Conservation (phyloP, 2,888 invertebrate genomes). For the Spodoptera exigua region DNA sequence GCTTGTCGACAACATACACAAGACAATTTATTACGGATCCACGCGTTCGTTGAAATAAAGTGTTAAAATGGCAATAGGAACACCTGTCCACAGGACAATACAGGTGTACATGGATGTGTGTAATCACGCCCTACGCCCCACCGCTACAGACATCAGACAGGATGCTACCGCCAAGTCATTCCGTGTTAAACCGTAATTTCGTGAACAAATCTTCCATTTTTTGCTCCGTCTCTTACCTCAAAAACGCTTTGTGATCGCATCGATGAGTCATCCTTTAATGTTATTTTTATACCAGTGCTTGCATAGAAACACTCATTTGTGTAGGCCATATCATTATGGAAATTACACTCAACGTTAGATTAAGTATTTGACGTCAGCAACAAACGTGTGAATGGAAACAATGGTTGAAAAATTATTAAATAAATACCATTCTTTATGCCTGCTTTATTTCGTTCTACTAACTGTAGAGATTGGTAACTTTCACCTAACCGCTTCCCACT, state of each 20-base stretch:
- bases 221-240: conserved; percentile 30
- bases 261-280: conserved; percentile 33
- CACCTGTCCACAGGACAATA: not conserved
- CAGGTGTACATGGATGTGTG: not conserved
- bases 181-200: conserved; percentile 34
- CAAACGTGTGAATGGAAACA: conserved; percentile 28
- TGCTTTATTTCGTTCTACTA: conserved; percentile 22
- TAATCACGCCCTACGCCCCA: conserved; percentile 5
- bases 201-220: conserved; percentile 16
- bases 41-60: conserved; percentile 1
- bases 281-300: conserved; percentile 26
- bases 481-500: conserved; percentile 51
- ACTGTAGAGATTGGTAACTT: conserved; percentile 45
- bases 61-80: not conserved
- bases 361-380: conserved; percentile 26
- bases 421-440: conserved; percentile 18
- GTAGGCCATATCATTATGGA: conserved; percentile 10
- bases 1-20: too few relatives aligned
- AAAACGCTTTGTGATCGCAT: conserved; percentile 30
- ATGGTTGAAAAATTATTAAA: conserved; percentile 13
- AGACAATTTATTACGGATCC: too few relatives aligned
- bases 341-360: conserved; percentile 7
- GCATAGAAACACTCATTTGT: conserved; percentile 8
- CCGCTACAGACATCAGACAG: conserved; percentile 1
- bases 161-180: conserved; percentile 17